Base-by-base conservation (phyloP, 35 echinoderm and acorn worm species). In the Amphiura filiformis region DNA sequence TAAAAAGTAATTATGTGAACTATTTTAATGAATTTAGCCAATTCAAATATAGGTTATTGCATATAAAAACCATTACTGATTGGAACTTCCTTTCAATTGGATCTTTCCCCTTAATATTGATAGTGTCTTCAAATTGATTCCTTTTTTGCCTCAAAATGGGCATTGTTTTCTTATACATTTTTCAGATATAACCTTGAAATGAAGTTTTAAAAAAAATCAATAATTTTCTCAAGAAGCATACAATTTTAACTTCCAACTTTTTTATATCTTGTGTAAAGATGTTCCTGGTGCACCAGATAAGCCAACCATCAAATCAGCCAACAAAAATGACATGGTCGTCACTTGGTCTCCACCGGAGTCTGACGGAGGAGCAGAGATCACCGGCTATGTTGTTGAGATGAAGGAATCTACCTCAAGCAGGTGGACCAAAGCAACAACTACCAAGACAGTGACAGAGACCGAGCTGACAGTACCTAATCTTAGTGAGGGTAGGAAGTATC, bases 211-310 rank as follows among this genome's bases (percentile, higher is more conserved):
- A n/a, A n/a, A n/a, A n/a, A n/a, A n/a, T n/a, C n/a, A n/a, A n/a
- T n/a, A n/a, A n/a, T n/a, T n/a, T n/a, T n/a, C n/a, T n/a, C n/a
- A n/a, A n/a, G n/a, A n/a, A n/a, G n/a, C n/a, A n/a, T n/a, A n/a
- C n/a, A n/a, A n/a, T n/a, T n/a, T n/a, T n/a, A n/a, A n/a, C n/a
- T n/a, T n/a, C n/a, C n/a, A n/a, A n/a, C n/a, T n/a, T n/a, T n/a
- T n/a, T n/a, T n/a, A n/a, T n/a, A n/a, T n/a, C n/a, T n/a, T n/a
- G n/a, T n/a, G n/a, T n/a, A 12, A 75, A 97, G 95, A 97, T 93
- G 95, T 93, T 0, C 95, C 95, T 76, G 86, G 95, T 36, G 81
- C 95, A 76, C 95, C 95, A 35, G 95, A 92, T 52, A 89, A 94
- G 0, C 95, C 95, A 32, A 92, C 84, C 1, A 93, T 97, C 35